Conservation (phyloP, 2,797 vertebrate species). For the Tokudaia tokunoshimensis region DNA sequence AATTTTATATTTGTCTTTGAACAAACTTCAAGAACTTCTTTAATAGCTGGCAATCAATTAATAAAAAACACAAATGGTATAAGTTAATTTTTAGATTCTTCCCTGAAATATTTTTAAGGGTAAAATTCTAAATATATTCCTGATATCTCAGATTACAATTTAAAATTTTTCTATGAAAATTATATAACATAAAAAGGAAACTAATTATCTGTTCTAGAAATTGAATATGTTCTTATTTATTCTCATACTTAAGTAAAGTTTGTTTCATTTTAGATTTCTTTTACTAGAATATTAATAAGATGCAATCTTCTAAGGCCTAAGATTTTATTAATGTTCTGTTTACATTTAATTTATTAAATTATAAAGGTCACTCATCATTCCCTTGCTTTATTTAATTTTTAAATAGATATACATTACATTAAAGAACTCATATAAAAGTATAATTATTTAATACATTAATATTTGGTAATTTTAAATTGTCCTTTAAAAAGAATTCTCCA, state of each 20-base stretch:
- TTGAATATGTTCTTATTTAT: constrained; percentile 24
- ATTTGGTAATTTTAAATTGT: background rate
- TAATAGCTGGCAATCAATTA: constrained; percentile 13
- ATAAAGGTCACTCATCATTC: background rate
- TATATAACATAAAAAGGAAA: constrained; percentile 25
- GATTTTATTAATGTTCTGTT: constrained; percentile 18
- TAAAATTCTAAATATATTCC: constrained; percentile 53
- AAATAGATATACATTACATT: background rate
- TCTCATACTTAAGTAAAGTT: background rate
- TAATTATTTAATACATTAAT: background rate
- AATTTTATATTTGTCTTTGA: constrained; percentile 36
- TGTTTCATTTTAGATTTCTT: constrained; percentile 34
- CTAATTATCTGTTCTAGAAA: background rate
- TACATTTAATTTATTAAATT: constrained; percentile 2
- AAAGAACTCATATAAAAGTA: background rate
- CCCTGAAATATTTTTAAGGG: constrained; percentile 37
- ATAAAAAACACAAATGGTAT: background rate
- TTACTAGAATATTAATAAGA: constrained; percentile 2
- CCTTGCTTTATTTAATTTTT: constrained; percentile 8
- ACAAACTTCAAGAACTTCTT: constrained; percentile 29
- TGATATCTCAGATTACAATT: constrained; percentile 34
- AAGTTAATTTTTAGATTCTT: constrained; percentile 62
- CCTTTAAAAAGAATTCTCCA: background rate
- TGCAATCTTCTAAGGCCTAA: constrained; percentile 25
- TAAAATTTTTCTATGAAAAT: constrained; percentile 52